phyloP scores from a whole-genome alignment of 2,797 vertebrate species.

The Chaunax sp. region DNA sequence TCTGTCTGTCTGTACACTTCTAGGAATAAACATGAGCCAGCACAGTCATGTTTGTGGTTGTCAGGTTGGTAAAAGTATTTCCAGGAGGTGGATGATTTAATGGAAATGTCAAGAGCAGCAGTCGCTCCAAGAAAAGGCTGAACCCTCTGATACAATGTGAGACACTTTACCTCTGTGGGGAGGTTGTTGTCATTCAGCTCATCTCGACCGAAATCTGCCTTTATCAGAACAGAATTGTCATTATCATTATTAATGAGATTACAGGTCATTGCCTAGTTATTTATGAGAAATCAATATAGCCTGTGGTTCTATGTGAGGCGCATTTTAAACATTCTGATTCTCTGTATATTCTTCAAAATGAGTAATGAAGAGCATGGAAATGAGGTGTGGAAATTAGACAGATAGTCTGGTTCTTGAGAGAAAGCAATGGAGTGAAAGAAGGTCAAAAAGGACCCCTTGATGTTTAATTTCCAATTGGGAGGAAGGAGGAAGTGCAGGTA shows the following conservation, averaged over 20 bases:
- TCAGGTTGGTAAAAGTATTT: conserved; percentile 51
- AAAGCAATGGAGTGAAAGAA: neutral
- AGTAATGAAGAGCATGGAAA: conserved; percentile 2
- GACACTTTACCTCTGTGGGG: conserved; percentile 61
- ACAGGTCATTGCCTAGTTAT: conserved; percentile 77
- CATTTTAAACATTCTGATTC: conserved; percentile 46
- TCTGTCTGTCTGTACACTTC: conserved; percentile 1
- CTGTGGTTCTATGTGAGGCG: conserved; percentile 43
- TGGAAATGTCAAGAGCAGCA: conserved; percentile 79
- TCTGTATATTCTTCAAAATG: conserved; percentile 15
- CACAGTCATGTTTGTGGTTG: conserved; percentile 43
- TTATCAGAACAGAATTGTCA: conserved; percentile 78
- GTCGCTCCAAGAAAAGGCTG: conserved; percentile 72
- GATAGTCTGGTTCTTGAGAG: conserved; percentile 1
- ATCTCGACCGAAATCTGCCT: conserved; percentile 64
- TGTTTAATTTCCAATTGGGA: conserved; percentile 1
- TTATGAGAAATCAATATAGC: conserved; percentile 74
- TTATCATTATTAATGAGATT: conserved; percentile 79
- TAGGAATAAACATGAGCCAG: conserved; percentile 33
- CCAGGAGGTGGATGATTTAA: conserved; percentile 72
- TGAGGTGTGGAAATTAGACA: conserved; percentile 12
- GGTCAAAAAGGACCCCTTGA: conserved; percentile 32
- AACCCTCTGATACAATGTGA: conserved; percentile 61
- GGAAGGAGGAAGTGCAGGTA: too few species aligned
- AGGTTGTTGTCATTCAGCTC: conserved; percentile 75